Evolutionary conservation across 2,797 vertebrate species (phyloP).

Genomic region (Protonibea diacanthus): DNA sequence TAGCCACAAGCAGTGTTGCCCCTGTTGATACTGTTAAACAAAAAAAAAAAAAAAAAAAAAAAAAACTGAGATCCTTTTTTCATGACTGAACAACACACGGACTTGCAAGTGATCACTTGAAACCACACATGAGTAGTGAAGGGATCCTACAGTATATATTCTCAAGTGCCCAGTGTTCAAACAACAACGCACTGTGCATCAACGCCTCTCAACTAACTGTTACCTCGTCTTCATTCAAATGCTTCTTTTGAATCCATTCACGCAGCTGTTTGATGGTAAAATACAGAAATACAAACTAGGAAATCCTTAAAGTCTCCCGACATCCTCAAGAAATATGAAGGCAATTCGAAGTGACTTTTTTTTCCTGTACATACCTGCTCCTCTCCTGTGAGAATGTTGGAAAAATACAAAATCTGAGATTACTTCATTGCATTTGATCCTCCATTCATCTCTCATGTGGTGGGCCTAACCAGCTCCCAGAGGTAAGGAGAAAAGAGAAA

Average conservation of each 20-base stretch:
- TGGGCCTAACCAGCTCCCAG: conserved; percentile 73
- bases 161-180: conserved; percentile 55
- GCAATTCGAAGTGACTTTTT: conserved; percentile 72
- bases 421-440: conserved; percentile 81
- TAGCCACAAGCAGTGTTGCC: conserved; percentile 25
- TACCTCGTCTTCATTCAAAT: conserved; percentile 35
- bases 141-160: conserved; percentile 36
- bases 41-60: conserved; percentile 6
- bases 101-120: conserved; percentile 54
- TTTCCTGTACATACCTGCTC: conserved; percentile 62
- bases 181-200: conserved; percentile 25
- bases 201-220: conserved; percentile 31
- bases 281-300: conserved; percentile 62
- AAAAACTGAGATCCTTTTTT: conserved; percentile 13
- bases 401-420: conserved; percentile 75
- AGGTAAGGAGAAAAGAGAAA: conserved; percentile 74
- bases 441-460: conserved; percentile 72
- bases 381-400: conserved; percentile 63
- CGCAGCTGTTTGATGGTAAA: conserved; percentile 57
- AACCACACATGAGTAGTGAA: conserved; percentile 23
- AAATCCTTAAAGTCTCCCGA: conserved; percentile 64
- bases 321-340: conserved; percentile 61
- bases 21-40: conserved; percentile 28
- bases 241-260: conserved; percentile 39
- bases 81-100: conserved; percentile 39